Conservation (phyloP, 2,888 invertebrate species). For the Stenolophus ochropezus region DNA sequence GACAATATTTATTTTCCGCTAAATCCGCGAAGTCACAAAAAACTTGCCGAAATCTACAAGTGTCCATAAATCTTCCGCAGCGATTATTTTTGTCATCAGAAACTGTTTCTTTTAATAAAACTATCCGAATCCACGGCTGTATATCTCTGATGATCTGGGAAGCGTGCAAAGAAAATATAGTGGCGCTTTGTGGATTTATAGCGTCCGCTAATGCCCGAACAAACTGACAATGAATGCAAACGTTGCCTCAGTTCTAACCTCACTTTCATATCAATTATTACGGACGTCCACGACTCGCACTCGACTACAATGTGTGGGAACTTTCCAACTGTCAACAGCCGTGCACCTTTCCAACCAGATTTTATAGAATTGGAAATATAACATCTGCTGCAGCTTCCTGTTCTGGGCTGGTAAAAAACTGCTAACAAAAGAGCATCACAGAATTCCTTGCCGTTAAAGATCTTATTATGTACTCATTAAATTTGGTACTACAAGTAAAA, state of each 20-base stretch:
- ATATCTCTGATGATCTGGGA: conserved; percentile 51
- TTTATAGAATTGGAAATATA: conserved; percentile 43
- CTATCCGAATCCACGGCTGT: conserved; percentile 31
- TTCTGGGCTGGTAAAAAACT: conserved; percentile 17
- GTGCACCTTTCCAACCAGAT: conserved; percentile 26
- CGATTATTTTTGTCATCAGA: conserved; percentile 53
- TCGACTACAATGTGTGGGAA: conserved; percentile 30
- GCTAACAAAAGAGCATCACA: not conserved
- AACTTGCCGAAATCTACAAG: conserved; percentile 37
- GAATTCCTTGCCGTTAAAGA: not conserved
- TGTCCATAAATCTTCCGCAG: conserved; percentile 39
- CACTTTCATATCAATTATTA: conserved; percentile 49
- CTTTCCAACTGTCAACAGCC: conserved; percentile 34
- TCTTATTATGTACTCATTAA: not conserved
- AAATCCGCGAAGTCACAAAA: too few species aligned
- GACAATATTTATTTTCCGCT: too few species aligned
- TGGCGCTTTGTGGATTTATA: conserved; percentile 22
- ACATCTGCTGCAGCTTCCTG: conserved; percentile 38
- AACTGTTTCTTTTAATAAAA: conserved; percentile 55
- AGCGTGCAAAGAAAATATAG: conserved; percentile 41
- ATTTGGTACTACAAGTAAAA: not conserved
- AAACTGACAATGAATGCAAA: conserved; percentile 41
- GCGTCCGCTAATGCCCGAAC: not conserved
- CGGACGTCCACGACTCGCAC: not conserved
- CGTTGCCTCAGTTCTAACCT: conserved; percentile 15